Percentiles rank a stretch among this genome's conserved stretches.
phyloP scores from a whole-genome alignment of 1,140 invertebrate species.

The Drosophila ogumai region DNA sequence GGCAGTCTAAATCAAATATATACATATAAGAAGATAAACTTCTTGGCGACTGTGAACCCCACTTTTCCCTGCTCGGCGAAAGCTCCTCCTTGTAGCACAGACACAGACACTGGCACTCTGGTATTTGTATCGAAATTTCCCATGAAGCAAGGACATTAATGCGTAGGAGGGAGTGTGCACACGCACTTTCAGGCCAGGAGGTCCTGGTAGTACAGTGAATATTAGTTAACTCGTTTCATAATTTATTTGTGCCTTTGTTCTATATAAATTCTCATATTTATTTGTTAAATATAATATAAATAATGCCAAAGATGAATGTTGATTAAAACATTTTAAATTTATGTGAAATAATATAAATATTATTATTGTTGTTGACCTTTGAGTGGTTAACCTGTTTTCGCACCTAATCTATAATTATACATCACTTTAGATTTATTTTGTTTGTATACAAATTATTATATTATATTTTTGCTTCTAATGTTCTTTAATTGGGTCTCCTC shows the following conservation, averaged over 20 bases:
- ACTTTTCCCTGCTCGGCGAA: slow-evolving; percentile 21
- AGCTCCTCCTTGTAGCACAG: slow-evolving; percentile 18
- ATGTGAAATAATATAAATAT: neutral
- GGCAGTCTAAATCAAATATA: slow-evolving; percentile 64
- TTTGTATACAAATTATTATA: neutral
- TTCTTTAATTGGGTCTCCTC: neutral
- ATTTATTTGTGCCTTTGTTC: neutral
- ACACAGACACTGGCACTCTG: slow-evolving; percentile 21
- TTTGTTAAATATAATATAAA: neutral
- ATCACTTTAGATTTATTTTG: neutral
- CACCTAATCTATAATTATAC: slow-evolving; percentile 3
- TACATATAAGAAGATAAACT: slow-evolving; percentile 54
- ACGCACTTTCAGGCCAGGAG: slow-evolving; percentile 4
- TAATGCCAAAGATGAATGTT: neutral
- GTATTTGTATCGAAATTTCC: slow-evolving; percentile 15
- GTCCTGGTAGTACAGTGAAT: slow-evolving; percentile 3
- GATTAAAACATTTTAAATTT: neutral
- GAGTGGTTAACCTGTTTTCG: slow-evolving; percentile 4
- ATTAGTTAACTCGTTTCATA: neutral
- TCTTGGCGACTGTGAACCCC: slow-evolving; percentile 18
- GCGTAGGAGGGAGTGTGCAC: slow-evolving; percentile 21
- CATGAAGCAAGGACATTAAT: slow-evolving; percentile 47
- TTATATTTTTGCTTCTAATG: neutral
- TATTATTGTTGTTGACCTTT: slow-evolving; percentile 1
- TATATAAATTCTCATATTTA: neutral